Conservation (phyloP, 2,888 invertebrate species). For the Mythimna loreyi region DNA sequence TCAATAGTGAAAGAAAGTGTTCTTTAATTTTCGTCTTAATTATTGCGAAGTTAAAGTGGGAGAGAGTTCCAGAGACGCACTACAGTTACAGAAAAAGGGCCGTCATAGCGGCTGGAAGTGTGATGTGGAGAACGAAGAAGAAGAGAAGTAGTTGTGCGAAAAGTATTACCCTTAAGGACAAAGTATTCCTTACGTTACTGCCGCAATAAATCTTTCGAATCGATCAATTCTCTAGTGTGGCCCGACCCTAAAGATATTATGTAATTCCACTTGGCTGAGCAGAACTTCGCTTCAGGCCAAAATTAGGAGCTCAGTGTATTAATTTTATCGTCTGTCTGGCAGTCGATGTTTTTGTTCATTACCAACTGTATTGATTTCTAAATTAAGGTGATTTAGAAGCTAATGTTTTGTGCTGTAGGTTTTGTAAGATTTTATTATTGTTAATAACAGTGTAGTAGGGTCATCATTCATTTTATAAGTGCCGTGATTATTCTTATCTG, state of each 20-base stretch:
- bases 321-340: constrained; percentile 1
- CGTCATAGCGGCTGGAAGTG: too few relatives aligned
- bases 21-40: too few relatives aligned
- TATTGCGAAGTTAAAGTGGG: too few relatives aligned
- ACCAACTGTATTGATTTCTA: constrained; percentile 4
- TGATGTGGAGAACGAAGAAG: too few relatives aligned
- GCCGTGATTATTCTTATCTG: not conserved
- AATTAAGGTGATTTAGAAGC: not conserved
- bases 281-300: constrained; percentile 22
- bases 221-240: not conserved
- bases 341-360: constrained; percentile 9
- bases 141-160: too few relatives aligned
- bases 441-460: not conserved
- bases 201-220: too few relatives aligned
- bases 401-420: not conserved
- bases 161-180: too few relatives aligned
- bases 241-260: constrained; percentile 1
- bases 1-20: too few relatives aligned
- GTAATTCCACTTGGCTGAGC: constrained; percentile 22
- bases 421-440: not conserved
- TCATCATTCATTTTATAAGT: not conserved
- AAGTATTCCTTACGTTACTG: too few relatives aligned
- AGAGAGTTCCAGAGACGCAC: too few relatives aligned
- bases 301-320: constrained; percentile 9
- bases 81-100: too few relatives aligned